These are phyloP conservation scores for Ochotona curzoniae DNA, from an alignment of 2,113 vertebrate genomes.

Conservation along the genomic window DNA sequence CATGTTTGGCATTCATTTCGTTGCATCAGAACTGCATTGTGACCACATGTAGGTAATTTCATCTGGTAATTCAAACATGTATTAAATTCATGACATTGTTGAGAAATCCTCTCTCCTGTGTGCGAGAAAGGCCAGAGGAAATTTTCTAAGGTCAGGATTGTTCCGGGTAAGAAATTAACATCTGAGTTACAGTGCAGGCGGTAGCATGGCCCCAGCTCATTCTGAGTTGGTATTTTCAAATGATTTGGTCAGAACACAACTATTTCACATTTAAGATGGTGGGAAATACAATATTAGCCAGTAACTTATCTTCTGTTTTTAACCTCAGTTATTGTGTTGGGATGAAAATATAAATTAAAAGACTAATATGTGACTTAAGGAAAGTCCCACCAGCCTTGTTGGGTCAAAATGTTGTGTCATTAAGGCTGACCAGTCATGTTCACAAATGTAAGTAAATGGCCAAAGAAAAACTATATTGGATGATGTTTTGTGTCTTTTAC, in stretches of 20 bases:
- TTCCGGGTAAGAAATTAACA: not conserved
- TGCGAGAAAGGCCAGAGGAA: not conserved
- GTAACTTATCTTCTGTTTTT: constrained; percentile 36
- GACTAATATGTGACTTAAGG: not conserved
- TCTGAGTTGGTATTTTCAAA: constrained; percentile 21
- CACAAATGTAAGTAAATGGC: not conserved
- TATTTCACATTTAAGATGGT: constrained; percentile 28
- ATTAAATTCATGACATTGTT: not conserved
- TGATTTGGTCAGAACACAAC: not conserved
- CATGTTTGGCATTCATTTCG: not conserved
- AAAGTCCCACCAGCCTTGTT: not conserved
- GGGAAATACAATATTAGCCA: not conserved
- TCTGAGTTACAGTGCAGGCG: not conserved
- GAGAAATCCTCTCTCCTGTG: not conserved
- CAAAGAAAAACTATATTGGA: not conserved
- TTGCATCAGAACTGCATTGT: not conserved
- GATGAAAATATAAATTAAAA: constrained; percentile 47
- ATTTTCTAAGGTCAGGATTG: not conserved
- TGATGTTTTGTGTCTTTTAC: constrained; percentile 48
- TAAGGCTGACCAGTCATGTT: constrained; percentile 15
- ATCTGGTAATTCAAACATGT: not conserved
- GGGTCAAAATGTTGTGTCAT: not conserved
- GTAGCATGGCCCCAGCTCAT: not conserved
- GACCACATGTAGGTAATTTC: not conserved
- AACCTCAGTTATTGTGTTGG: not conserved